Evolutionary conservation across 2,797 vertebrate species (phyloP), one percentile per base, ranked within the genome.

Genomic region (Poecilia wingei): DNA sequence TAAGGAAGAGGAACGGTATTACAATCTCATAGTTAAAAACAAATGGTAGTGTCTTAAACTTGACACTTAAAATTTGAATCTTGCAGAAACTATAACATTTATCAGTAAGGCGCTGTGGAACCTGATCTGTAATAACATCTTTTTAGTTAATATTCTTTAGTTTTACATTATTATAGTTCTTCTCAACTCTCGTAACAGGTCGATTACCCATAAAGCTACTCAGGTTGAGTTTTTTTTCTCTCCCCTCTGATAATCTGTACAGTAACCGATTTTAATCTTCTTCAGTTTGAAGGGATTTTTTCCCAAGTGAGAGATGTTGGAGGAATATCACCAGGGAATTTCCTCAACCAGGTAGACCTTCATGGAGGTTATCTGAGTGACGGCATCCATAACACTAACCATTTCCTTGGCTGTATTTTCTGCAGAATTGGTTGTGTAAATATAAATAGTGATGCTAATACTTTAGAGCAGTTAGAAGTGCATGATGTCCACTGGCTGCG

Each of bases 361-460:
- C 61, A 85, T 76, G 82, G 87, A 83, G 80, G 89, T 31, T 94
- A 94, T 95, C 95, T 90, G 85, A 39, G 43, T 31, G 75, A 39
- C 66, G 1, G 66, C 64, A 77, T 75, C 20, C n/a, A 22, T 31
- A n/a, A n/a, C 31, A 83, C 49, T 43, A 74, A 72, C 12, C 12
- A 3, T 39, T 47, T n/a, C 39, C 75, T 74, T n/a, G 76, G 72
- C 76, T 55, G 2, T 33, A n/a, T 79, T 70, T 76, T 64, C 14
- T 76, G 69, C 74, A 73, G 36, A 76, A 0, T 43, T 47, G 61
- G 45, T 20, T 66, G 41, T 82, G 59, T 72, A 70, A 81, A 13
- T 39, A 61, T 64, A 71, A 64, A 16, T 25, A 72, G 57, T 41
- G 36, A 66, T 76, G 64, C 72, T 81, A 87, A 86, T 72, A 80